Base-by-base conservation (phyloP, 2,888 invertebrate species). In the Eilema depressum region DNA sequence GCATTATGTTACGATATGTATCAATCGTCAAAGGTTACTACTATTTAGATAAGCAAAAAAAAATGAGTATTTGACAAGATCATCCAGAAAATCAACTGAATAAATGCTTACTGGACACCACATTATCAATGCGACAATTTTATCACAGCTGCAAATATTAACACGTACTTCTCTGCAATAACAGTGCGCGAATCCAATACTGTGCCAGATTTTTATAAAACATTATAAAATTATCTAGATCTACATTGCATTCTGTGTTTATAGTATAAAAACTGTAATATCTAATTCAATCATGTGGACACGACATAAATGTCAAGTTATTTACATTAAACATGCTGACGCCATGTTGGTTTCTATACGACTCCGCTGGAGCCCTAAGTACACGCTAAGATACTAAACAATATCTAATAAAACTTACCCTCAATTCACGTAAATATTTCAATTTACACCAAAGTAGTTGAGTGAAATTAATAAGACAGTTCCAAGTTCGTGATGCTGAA, bases 401-500 rank as follows among this genome's bases (percentile, higher is more conserved):
- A 81, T 82, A 76, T 77, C 77, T 80, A 33, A 84, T 81, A 66
- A 72, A 80, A 94, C 95, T 95, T 92, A 95, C 95, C 94, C 93
- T 95, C 84, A 95, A 86, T 81, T 94, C 94, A 88, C 95, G 89
- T 88, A 95, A 88, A 87, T 94, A 92, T 91, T 93, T 95, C 87
- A 96, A 92, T 96, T 96, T 96, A 91, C 95, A 96, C 96, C 96
- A 96, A 91, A 96, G 90, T 82, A 93, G 91, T 91, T 96, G 96
- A 83, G 96, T 96, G 84, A 96, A 95, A 93, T 96, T 96, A 84
- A 96, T 93, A 87, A 96, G 91, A 90, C 96, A 96, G 95, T 96
- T 96, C 97, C 96, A 97, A 96, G 97, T 97, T 93, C 96, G 96
- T 85, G 96, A 94, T 88, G 96, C 97, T 90, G 97, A 96, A 93